A percentile compares a stretch with the other conserved stretches of the same genome.
Conservation (phyloP, 2,888 invertebrate species). For the Loripinus fragilis region DNA sequence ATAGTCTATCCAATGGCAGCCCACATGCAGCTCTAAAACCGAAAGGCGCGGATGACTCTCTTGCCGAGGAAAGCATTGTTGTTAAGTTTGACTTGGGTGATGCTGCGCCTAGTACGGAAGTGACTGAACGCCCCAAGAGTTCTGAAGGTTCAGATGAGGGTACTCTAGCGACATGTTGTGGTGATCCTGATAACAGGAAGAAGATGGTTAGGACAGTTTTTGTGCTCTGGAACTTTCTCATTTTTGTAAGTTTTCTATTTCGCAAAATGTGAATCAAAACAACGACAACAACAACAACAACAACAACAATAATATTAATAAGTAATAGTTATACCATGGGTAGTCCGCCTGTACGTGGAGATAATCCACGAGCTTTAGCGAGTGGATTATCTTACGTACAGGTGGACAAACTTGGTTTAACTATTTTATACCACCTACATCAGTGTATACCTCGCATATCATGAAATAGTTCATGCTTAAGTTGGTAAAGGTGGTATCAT, state of each 20-base stretch:
- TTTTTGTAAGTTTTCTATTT: conserved; percentile 12
- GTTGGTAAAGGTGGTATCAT: too few species aligned
- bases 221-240: background rate
- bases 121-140: background rate
- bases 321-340: too few species aligned
- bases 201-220: background rate
- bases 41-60: background rate
- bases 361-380: too few species aligned
- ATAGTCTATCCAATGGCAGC: background rate
- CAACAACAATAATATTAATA: too few species aligned
- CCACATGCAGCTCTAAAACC: background rate
- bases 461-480: too few species aligned
- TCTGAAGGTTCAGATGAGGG: background rate
- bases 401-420: too few species aligned
- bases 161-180: background rate
- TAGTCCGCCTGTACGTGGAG: too few species aligned
- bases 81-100: background rate
- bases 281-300: too few species aligned
- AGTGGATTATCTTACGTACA: too few species aligned
- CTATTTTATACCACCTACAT: too few species aligned
- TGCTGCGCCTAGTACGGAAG: background rate
- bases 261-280: too few species aligned
- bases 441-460: too few species aligned
- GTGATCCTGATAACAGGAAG: background rate
- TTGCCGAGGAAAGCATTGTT: background rate